Evolutionary conservation across 2,888 invertebrate species (phyloP).

Genomic region (Drymonia ruficornis): DNA sequence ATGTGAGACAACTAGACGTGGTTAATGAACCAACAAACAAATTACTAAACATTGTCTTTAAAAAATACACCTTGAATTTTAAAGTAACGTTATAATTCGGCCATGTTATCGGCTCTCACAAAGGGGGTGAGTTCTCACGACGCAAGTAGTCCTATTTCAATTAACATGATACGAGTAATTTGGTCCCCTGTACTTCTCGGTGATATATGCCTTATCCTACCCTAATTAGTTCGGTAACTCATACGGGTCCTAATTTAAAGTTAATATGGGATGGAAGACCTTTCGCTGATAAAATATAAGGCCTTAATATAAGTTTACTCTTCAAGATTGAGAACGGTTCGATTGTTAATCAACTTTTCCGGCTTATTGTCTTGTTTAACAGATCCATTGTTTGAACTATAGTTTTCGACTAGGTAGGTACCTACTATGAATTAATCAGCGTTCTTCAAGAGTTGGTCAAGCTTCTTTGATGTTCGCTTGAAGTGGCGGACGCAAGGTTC

Average conservation of each 20-base stretch:
- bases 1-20: too few species aligned
- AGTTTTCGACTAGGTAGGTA: constrained; percentile 12
- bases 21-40: too few species aligned
- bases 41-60: too few species aligned
- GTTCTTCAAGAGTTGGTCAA: constrained; percentile 36
- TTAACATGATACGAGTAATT: constrained; percentile 21
- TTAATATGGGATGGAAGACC: neutral
- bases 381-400: neutral
- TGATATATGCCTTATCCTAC: constrained; percentile 45
- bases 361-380: neutral
- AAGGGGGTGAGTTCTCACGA: constrained; percentile 27
- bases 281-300: neutral
- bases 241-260: constrained; percentile 27
- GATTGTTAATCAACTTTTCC: neutral
- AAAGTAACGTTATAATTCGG: constrained; percentile 27
- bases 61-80: neutral
- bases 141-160: constrained; percentile 34
- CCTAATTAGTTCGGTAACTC: constrained; percentile 46
- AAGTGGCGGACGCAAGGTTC: constrained; percentile 11
- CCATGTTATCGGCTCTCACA: constrained; percentile 40
- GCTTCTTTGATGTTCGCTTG: constrained; percentile 22
- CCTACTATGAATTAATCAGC: constrained; percentile 35
- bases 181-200: constrained; percentile 26
- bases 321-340: too few species aligned
- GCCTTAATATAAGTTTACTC: too few species aligned